Conservation (phyloP, 2,888 invertebrate species). For the Molorchus minor region DNA sequence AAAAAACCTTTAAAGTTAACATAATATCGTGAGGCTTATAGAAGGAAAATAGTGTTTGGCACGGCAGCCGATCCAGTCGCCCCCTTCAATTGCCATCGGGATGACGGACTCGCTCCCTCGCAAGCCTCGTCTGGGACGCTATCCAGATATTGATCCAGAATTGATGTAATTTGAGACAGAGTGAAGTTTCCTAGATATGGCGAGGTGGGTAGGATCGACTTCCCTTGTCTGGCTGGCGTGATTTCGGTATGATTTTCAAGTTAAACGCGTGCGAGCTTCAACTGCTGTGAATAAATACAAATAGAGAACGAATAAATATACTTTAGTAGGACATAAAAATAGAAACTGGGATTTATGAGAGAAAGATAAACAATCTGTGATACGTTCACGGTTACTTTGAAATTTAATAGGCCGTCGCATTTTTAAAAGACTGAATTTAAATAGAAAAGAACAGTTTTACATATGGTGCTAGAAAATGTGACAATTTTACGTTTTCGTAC, state of each 20-base stretch:
- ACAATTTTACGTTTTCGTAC: too few species aligned
- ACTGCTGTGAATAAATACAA: conserved; percentile 10
- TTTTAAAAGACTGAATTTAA: neutral
- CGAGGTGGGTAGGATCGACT: conserved; percentile 36
- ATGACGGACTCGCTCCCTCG: conserved; percentile 39
- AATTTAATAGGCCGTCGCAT: neutral
- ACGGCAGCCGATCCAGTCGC: conserved; percentile 48
- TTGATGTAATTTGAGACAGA: conserved; percentile 61
- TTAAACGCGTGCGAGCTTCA: conserved; percentile 47
- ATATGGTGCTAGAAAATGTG: neutral
- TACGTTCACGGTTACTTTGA: neutral
- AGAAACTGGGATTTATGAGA: neutral
- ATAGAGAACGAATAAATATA: conserved; percentile 5
- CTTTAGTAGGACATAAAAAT: conserved; percentile 3
- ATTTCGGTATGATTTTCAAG: conserved; percentile 53
- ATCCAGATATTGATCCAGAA: conserved; percentile 59
- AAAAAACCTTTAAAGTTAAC: conserved; percentile 49
- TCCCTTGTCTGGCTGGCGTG: conserved; percentile 34
- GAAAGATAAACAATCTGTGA: neutral
- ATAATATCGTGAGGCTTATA: conserved; percentile 49
- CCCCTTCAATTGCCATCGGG: conserved; percentile 38
- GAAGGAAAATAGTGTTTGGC: conserved; percentile 53
- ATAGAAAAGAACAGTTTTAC: neutral
- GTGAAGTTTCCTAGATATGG: conserved; percentile 52
- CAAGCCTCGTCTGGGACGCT: conserved; percentile 44